Evolutionary conservation across 2,797 vertebrate genomes (phyloP), one percentile per base, ranked within the genome.

Genomic region (Scolopax rusticola): DNA sequence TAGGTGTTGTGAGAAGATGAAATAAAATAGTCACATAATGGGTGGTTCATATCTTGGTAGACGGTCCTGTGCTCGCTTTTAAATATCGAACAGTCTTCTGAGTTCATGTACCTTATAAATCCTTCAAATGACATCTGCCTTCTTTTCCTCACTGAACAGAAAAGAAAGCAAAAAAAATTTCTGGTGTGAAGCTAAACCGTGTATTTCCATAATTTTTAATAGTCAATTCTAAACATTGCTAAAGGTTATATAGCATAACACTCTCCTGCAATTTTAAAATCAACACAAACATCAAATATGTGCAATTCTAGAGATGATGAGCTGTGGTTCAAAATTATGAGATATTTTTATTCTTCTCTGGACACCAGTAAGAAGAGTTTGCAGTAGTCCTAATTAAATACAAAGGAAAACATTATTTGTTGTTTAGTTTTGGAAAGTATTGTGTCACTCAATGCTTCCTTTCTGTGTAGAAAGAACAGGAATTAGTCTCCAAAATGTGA

Each of bases 1-100:
- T 99, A 99, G 32, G 99, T 99, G 94, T 99, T 99, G 97, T 99
- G 99, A 67, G 99, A 99, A 50, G 98, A 97, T 67, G 98, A 99
- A 97, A 99, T 99, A 95, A 98, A 99, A 95, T 99, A 99, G 88
- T 98, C 98, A 85, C 77, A 97, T 81, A 99, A 94, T 28, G 99
- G 98, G 7, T 96, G 96, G 84, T 61, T 98, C 99, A 99, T 99
- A 92, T 99, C 97, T 93, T 99, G 99, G 92, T 99, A 99, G 92
- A 99, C 73, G 0, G 15, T 60, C 24, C 6, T 92, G 95, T 98
- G 98, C 17, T 93, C 48, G 13, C 24, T 95, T 96, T 98, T 94
- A 68, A 99, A 98, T 79, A 99, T 15, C 1, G 96, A 97, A 90
- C 98, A 98, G 47, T 99, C 98, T 13, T 97, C 96, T 57, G 99